A percentile compares a stretch with the other conserved stretches of the same genome.
Conservation (phyloP, 1,140 invertebrate genomes). For the Zaprionus tsacasi region DNA sequence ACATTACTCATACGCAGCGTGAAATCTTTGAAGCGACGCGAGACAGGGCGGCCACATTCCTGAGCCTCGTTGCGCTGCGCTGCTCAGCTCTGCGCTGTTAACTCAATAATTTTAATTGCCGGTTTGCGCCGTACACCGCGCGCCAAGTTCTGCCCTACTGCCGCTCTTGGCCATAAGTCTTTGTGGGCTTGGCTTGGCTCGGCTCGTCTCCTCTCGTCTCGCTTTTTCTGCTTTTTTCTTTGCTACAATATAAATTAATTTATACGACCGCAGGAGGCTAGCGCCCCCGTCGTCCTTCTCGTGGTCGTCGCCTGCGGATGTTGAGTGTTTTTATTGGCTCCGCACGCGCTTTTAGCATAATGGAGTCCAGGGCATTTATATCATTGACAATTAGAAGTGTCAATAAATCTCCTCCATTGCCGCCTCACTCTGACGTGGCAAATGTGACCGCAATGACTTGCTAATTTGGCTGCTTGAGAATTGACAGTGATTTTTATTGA, state of each 20-base stretch:
- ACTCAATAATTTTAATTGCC: slow-evolving; percentile 74
- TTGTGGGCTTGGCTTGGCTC: slow-evolving; percentile 6
- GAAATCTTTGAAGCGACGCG: slow-evolving; percentile 45
- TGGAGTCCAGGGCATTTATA: slow-evolving; percentile 60
- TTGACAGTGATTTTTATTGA: slow-evolving; percentile 56
- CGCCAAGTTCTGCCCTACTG: slow-evolving; percentile 14
- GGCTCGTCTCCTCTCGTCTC: background rate
- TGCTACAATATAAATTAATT: slow-evolving; percentile 61
- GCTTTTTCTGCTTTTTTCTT: slow-evolving; percentile 6
- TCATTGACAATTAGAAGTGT: slow-evolving; percentile 71
- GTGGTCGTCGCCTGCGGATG: slow-evolving; percentile 29
- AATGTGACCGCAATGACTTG: slow-evolving; percentile 55
- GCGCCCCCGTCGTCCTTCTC: slow-evolving; percentile 15
- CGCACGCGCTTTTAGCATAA: slow-evolving; percentile 67
- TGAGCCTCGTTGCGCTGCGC: slow-evolving; percentile 6
- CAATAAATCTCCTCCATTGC: slow-evolving; percentile 48
- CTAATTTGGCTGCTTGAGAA: slow-evolving; percentile 50
- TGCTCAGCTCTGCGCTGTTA: slow-evolving; percentile 3
- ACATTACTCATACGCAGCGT: slow-evolving; percentile 79
- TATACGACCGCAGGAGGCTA: slow-evolving; percentile 37
- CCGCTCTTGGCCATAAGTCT: slow-evolving; percentile 25
- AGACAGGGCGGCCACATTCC: background rate
- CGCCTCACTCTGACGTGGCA: slow-evolving; percentile 17
- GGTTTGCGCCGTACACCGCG: slow-evolving; percentile 24
- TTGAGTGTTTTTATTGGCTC: slow-evolving; percentile 59